A percentile compares a stretch with the other conserved stretches of the same genome.
These are phyloP conservation scores for Caenorhabditis drosophilae DNA, from an alignment of 2,888 invertebrate species.

Conservation along the genomic window DNA sequence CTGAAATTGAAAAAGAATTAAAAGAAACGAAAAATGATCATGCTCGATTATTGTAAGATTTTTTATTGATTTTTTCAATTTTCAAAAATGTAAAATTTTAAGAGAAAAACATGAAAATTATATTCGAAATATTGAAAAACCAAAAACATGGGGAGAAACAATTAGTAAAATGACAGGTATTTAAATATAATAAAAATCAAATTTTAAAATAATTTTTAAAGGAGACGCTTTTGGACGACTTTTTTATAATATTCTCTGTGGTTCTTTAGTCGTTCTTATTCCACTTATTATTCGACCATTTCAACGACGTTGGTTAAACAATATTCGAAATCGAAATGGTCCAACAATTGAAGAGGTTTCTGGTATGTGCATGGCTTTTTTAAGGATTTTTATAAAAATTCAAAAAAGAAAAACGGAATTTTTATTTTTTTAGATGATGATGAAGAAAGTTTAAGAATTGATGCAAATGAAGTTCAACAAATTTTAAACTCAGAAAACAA, in stretches of 20 bases:
- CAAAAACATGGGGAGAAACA: conserved; percentile 32
- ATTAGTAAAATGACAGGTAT: conserved; percentile 29
- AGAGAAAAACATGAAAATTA: conserved; percentile 35
- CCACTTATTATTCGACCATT: conserved; percentile 36
- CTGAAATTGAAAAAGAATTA: conserved; percentile 34
- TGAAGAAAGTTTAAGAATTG: conserved; percentile 24
- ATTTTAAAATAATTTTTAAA: not conserved
- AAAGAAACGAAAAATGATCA: conserved; percentile 32
- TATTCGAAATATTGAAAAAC: conserved; percentile 15
- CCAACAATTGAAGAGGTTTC: conserved; percentile 39
- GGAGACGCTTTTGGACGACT: conserved; percentile 38
- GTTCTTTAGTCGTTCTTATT: conserved; percentile 20
- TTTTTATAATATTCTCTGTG: conserved; percentile 29
- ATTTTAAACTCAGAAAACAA: conserved; percentile 13
- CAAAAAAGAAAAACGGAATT: not conserved
- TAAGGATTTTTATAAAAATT: not conserved
- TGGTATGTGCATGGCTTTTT: conserved; percentile 40
- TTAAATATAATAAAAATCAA: not conserved
- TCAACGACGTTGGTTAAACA: conserved; percentile 32
- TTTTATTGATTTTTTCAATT: not conserved
- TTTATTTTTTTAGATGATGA: conserved; percentile 27
- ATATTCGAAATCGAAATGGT: conserved; percentile 20
- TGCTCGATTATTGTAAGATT: conserved; percentile 16
- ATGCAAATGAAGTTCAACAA: conserved; percentile 22
- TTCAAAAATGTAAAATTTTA: not conserved